Evolutionary conservation across 2,888 invertebrate species (phyloP).

Genomic region (Nymphalis c-album): DNA sequence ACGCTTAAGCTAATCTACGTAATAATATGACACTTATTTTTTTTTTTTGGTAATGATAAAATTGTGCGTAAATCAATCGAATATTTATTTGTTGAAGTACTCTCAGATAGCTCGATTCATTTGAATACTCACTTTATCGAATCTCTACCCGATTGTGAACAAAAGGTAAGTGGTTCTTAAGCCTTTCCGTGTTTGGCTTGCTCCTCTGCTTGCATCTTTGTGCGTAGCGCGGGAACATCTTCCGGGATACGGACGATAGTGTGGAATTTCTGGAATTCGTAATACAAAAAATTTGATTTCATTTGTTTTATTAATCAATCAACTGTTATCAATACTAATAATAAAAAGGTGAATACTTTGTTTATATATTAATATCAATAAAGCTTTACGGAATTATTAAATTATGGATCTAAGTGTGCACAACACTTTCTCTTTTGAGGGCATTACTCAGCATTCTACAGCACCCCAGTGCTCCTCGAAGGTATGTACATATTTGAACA

Average conservation of each 20-base stretch:
- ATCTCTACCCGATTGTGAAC: constrained; percentile 41
- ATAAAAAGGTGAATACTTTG: too few species aligned
- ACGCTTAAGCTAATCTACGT: constrained; percentile 8
- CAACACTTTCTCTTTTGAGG: too few species aligned
- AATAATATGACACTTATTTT: constrained; percentile 40
- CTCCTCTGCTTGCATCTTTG: constrained; percentile 87
- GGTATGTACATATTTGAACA: too few species aligned
- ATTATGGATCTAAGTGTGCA: too few species aligned
- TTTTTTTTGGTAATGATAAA: constrained; percentile 31
- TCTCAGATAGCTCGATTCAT: constrained; percentile 11
- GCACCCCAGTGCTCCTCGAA: too few species aligned
- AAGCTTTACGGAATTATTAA: too few species aligned
- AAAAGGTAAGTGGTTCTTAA: constrained; percentile 43
- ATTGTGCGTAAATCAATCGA: constrained; percentile 54
- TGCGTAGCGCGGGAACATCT: constrained; percentile 87
- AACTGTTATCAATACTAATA: too few species aligned
- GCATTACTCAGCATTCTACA: too few species aligned
- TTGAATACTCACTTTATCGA: constrained; percentile 27
- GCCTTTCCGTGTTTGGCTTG: constrained; percentile 63
- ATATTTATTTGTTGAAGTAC: constrained; percentile 34
- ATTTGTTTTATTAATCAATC: too few species aligned
- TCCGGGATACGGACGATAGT: constrained; percentile 92
- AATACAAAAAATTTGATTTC: neutral
- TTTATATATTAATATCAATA: too few species aligned
- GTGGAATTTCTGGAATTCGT: constrained; percentile 88